Conservation (phyloP, 1,140 invertebrate genomes). For the Coelopa frigida region DNA sequence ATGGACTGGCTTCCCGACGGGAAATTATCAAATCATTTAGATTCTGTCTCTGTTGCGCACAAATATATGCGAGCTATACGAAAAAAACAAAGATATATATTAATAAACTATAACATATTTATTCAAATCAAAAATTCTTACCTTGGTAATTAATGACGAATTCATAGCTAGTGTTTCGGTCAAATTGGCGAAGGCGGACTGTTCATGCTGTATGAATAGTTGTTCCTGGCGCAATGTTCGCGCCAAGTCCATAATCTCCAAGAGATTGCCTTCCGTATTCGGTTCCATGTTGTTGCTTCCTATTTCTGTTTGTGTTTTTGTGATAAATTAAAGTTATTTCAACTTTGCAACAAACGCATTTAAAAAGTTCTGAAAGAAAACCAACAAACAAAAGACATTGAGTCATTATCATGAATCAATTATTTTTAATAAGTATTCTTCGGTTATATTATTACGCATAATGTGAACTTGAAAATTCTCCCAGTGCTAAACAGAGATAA, state of each 20-base stretch:
- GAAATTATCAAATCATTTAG: constrained; percentile 72
- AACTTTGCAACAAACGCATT: too few species aligned
- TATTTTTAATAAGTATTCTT: too few species aligned
- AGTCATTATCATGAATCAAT: too few species aligned
- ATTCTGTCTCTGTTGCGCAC: constrained; percentile 78
- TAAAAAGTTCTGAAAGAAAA: too few species aligned
- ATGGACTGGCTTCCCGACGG: constrained; percentile 63
- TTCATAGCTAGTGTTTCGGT: constrained; percentile 31
- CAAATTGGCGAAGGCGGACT: constrained; percentile 33
- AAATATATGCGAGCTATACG: constrained; percentile 75
- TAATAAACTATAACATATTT: background rate
- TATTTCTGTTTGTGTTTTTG: background rate
- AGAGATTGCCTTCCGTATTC: constrained; percentile 37
- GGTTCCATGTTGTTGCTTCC: constrained; percentile 30
- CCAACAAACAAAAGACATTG: too few species aligned
- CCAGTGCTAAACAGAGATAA: too few species aligned
- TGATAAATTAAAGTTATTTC: too few species aligned
- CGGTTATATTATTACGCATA: too few species aligned
- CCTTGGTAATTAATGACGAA: constrained; percentile 40
- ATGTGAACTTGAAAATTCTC: too few species aligned
- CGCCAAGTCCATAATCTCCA: constrained; percentile 43
- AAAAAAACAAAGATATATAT: constrained; percentile 2
- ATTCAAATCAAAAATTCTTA: constrained; percentile 6
- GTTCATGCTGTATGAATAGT: constrained; percentile 41
- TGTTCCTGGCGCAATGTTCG: constrained; percentile 42